A percentile compares a stretch with the other conserved stretches of the same genome.
Conservation (phyloP, 2,113 vertebrate genomes). For the Oxyruncus cristatus region DNA sequence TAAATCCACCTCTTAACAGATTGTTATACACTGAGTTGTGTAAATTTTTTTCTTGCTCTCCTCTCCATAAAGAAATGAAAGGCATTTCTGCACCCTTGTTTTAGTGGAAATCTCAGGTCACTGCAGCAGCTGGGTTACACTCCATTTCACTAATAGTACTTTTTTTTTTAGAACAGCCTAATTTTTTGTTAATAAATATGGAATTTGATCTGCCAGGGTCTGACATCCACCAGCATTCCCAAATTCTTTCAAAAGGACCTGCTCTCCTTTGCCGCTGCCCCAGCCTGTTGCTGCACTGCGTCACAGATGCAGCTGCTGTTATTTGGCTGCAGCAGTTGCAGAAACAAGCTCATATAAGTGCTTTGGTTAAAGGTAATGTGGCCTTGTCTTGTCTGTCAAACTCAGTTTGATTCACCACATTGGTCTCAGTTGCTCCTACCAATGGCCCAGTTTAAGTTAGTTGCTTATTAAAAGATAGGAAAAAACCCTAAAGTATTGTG, state of each 20-base stretch:
- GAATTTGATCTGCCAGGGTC: neutral
- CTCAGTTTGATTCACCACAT: neutral
- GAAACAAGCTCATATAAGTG: neutral
- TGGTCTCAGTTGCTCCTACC: neutral
- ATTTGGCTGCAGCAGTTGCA: neutral
- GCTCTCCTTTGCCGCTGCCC: neutral
- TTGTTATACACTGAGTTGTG: neutral
- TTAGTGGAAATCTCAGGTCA: neutral
- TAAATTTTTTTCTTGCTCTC: neutral
- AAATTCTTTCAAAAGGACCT: neutral
- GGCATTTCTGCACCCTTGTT: neutral
- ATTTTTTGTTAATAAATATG: neutral
- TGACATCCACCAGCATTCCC: neutral
- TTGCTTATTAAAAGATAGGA: neutral
- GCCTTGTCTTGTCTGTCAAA: neutral
- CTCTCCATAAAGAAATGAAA: neutral
- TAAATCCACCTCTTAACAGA: neutral
- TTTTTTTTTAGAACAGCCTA: neutral
- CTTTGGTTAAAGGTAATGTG: neutral
- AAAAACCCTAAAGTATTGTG: neutral
- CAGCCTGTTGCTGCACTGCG: accelerated
- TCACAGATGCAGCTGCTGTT: neutral
- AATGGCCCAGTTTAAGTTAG: neutral
- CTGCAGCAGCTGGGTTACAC: neutral
- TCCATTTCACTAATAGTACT: neutral